Percentiles rank a stretch among this genome's conserved stretches.
Evolutionary conservation across 2,113 vertebrate species (phyloP).

Genomic region (Pontoporia blainvillei): DNA sequence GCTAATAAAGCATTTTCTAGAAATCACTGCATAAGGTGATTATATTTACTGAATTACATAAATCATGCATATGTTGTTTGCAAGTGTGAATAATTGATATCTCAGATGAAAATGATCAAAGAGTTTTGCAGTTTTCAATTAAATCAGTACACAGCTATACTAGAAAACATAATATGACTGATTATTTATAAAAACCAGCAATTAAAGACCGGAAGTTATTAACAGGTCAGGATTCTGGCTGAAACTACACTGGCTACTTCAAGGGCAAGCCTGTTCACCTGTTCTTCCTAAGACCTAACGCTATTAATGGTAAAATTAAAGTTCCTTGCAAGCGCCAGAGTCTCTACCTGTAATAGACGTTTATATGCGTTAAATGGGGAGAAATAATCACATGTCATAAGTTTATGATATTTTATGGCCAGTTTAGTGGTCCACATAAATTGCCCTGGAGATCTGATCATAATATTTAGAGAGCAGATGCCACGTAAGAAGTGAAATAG

Average conservation of each 20-base stretch:
- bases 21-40: background rate
- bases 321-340: background rate
- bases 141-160: background rate
- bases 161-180: background rate
- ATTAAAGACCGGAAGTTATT: background rate
- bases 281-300: background rate
- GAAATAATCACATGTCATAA: background rate
- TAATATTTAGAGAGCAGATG: constrained; percentile 43
- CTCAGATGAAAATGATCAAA: background rate
- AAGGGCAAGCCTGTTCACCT: background rate
- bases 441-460: background rate
- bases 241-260: background rate
- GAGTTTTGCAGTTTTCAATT: background rate
- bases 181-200: background rate
- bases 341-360: background rate
- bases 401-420: constrained; percentile 26
- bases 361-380: background rate
- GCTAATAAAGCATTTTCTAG: background rate
- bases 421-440: constrained; percentile 19
- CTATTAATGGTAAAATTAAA: background rate
- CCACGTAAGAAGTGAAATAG: background rate
- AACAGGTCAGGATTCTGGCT: background rate
- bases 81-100: background rate
- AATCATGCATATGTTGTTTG: background rate
- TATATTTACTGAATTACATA: background rate